Evolutionary conservation across 2,113 vertebrate genomes (phyloP).

Genomic region (Dermatemys mawii): DNA sequence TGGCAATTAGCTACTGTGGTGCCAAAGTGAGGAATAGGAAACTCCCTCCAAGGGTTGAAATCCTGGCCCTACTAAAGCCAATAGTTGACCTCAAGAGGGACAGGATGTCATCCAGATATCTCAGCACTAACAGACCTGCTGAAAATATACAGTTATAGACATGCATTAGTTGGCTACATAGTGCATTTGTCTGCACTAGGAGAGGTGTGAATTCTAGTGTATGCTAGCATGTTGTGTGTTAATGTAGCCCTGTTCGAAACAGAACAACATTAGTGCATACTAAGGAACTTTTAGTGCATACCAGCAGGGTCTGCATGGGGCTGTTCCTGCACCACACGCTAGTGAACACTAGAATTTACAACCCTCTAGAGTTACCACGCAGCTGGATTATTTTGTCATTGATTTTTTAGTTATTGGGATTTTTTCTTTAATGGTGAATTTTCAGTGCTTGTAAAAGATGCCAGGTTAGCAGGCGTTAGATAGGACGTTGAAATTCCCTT

Average conservation of each 20-base stretch:
- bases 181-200: too few relatives aligned
- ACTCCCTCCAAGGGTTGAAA: background rate
- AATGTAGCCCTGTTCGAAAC: too few relatives aligned
- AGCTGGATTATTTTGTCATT: background rate
- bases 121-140: background rate
- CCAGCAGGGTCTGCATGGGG: too few relatives aligned
- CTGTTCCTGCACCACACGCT: too few relatives aligned
- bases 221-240: too few relatives aligned
- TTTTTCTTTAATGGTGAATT: constrained; percentile 19
- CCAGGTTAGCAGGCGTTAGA: background rate
- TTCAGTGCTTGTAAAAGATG: constrained; percentile 11
- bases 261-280: too few relatives aligned
- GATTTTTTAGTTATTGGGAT: background rate
- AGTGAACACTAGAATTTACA: too few relatives aligned
- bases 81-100: background rate
- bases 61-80: background rate
- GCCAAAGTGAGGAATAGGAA: background rate
- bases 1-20: background rate
- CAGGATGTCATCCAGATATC: background rate
- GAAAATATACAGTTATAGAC: constrained; percentile 29
- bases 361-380: too few relatives aligned
- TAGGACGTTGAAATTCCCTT: constrained; percentile 1
- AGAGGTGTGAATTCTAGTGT: too few relatives aligned
- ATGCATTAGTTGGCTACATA: background rate
- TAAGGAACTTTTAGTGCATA: too few relatives aligned